Conservation (phyloP, 2,888 invertebrate genomes). For the Synanthedon vespiformis region DNA sequence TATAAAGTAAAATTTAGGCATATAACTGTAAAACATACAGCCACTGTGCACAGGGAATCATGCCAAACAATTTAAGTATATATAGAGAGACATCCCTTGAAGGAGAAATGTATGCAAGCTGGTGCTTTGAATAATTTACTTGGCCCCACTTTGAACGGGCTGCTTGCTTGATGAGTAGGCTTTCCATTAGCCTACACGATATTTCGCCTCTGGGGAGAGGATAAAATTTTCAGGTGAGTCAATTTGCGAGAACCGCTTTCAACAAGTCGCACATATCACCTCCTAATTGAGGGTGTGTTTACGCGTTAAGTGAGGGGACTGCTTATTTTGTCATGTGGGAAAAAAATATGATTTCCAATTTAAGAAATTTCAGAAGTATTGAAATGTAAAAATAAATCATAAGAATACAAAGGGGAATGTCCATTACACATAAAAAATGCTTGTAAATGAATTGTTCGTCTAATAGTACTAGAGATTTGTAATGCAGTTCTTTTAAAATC, state of each 20-base stretch:
- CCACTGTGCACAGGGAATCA: background rate
- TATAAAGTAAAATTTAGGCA: too few species aligned
- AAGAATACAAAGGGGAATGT: too few species aligned
- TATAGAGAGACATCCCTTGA: background rate
- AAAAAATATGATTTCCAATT: too few species aligned
- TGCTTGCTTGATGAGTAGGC: slow-evolving; percentile 20
- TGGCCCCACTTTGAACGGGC: slow-evolving; percentile 27
- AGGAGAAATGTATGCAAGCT: slow-evolving; percentile 20
- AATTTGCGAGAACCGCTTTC: slow-evolving; percentile 19
- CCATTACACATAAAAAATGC: too few species aligned
- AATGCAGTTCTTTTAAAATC: too few species aligned
- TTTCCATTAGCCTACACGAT: slow-evolving; percentile 13
- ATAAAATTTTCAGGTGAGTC: slow-evolving; percentile 17
- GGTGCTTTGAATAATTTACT: slow-evolving; percentile 43
- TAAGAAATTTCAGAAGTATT: too few species aligned
- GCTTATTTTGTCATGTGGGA: too few species aligned
- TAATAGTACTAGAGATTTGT: too few species aligned
- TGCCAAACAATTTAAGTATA: background rate
- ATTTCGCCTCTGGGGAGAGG: slow-evolving; percentile 11
- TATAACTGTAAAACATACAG: too few species aligned
- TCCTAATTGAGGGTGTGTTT: slow-evolving; percentile 11
- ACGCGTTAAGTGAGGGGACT: background rate
- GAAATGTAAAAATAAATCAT: too few species aligned
- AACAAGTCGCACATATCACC: slow-evolving; percentile 16
- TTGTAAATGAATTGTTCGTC: too few species aligned